Base-by-base conservation (phyloP, 1,140 invertebrate genomes). In the Pteromalus puparum region DNA sequence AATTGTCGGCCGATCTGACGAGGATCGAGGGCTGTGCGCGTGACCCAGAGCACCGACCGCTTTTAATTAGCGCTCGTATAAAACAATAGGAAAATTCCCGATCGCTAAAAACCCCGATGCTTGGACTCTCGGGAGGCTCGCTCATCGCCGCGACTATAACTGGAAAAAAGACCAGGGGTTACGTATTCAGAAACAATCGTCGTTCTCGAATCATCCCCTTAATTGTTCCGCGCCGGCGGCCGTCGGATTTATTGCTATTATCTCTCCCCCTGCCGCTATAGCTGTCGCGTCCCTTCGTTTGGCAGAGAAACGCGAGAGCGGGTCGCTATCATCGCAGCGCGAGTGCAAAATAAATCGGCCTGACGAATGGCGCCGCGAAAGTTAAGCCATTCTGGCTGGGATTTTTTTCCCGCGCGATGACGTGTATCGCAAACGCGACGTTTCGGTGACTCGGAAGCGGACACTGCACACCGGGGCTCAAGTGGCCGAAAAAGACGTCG, bases 241-340 rank as follows among this genome's bases (percentile, higher is more conserved):
- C 46, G 28, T 68, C 18, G 48, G 72, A 75, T 73, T 82, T 74
- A 82, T 82, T 21, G 72, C 78, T 38, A 80, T 68, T 80, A 80
- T 80, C 78, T 80, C 53, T 61, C 53, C 0, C 53, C 5, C 48
- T 18, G 13, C 18, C 48, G 18, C 48, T 18, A 12, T 53, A 12
- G 18, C 15, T 53, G 13, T 61, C 30, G 70, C 72, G 30, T 42
- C 70, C 38, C 46, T 26, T 30, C 68, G 42, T 72, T 81, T 74
- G 30, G 53, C 70, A 82, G 81, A 75, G 70, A 61, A 80, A 21
- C 68, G 68, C 21, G 65, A 34, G 21, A 28, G 18, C 65, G 30
- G 61, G 7, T 1, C 26, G 68, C 34, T 73, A 73, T 81, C 67
- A 53, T 81, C 18, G 67, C 24, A 5, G 38, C 28, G 61, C 6